Percentiles rank a stretch among this genome's conserved stretches.
Evolutionary conservation across 2,113 vertebrate genomes (phyloP).

Genomic region (Strix uralensis): DNA sequence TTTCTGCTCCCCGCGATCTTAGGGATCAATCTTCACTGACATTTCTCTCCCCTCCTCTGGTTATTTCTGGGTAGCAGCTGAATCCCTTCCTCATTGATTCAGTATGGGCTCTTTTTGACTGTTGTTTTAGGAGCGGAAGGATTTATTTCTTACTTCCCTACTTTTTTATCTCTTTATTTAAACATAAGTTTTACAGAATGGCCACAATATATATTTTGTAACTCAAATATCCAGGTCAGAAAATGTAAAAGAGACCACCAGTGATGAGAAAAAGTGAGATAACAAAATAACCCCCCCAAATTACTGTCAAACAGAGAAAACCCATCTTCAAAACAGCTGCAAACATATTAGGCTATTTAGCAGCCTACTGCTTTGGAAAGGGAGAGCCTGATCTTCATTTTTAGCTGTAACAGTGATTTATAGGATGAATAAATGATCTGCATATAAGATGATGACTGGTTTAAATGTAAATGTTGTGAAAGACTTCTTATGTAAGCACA

Average conservation of each 20-base stretch:
- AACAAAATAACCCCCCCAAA: background rate
- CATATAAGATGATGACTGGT: slow-evolving; percentile 51
- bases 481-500: slow-evolving; percentile 43
- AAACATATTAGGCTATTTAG: slow-evolving; percentile 3
- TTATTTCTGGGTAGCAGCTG: background rate
- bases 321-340: background rate
- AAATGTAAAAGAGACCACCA: background rate
- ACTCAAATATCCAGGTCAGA: background rate
- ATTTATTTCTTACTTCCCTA: background rate
- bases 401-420: slow-evolving; percentile 51
- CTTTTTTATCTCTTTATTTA: background rate
- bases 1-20: background rate
- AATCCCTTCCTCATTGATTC: background rate
- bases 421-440: slow-evolving; percentile 53
- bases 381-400: slow-evolving; percentile 30
- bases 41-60: background rate
- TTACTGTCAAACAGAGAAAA: background rate
- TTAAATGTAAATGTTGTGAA: slow-evolving; percentile 58
- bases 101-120: background rate
- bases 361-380: background rate
- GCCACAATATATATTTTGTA: background rate
- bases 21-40: background rate
- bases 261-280: background rate
- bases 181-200: background rate
- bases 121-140: background rate